Evolutionary conservation across 2,113 vertebrate genomes (phyloP).

Genomic region (Raja brachyura): DNA sequence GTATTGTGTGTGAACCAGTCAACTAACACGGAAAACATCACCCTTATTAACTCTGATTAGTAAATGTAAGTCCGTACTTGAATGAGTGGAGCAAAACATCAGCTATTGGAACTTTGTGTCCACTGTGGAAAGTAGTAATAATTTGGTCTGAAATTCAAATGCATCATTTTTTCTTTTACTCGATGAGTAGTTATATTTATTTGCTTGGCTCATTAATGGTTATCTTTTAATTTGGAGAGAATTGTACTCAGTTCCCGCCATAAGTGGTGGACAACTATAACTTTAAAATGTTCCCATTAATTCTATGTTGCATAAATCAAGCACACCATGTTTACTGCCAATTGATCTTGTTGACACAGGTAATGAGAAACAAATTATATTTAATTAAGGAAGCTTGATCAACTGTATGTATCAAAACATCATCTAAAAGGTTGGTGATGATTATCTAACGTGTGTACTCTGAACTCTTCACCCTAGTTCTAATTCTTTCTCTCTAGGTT

Average conservation of each 20-base stretch:
- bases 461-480: conserved; percentile 4
- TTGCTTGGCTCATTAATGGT: too few species aligned
- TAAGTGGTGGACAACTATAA: background rate
- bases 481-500: conserved; percentile 22
- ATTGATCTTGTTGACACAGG: background rate
- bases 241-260: background rate
- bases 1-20: background rate
- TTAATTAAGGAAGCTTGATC: background rate
- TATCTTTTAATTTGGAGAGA: too few species aligned
- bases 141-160: background rate
- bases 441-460: background rate
- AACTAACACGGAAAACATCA: background rate
- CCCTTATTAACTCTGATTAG: background rate
- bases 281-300: background rate
- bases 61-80: background rate
- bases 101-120: background rate
- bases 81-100: background rate
- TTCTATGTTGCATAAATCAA: background rate
- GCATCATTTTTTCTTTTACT: too few species aligned
- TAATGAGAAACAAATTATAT: background rate
- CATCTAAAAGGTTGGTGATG: background rate
- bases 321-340: background rate
- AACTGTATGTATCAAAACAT: background rate
- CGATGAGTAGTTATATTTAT: too few species aligned
- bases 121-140: background rate